Percentiles rank a stretch among this genome's conserved stretches.
phyloP scores from a whole-genome alignment of 2,888 invertebrate species.

The Callimorpha dominula region DNA sequence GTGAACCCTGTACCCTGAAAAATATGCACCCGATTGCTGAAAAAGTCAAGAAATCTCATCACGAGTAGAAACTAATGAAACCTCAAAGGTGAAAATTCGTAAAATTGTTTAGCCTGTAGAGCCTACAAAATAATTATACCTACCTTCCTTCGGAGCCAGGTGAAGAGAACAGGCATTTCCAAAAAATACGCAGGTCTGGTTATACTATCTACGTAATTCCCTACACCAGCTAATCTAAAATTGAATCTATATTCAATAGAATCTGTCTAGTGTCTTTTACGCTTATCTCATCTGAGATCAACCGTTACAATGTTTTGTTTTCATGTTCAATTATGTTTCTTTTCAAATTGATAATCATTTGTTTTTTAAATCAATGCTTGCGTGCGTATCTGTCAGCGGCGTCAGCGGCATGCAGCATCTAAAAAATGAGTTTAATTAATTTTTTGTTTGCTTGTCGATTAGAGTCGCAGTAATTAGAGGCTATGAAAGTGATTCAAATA shows the following conservation, averaged over 20 bases:
- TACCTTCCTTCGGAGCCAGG: neutral
- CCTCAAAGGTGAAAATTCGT: too few relatives aligned
- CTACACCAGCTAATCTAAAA: neutral
- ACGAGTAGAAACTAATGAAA: too few relatives aligned
- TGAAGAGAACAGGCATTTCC: neutral
- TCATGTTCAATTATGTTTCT: conserved; percentile 41
- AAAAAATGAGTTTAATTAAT: conserved; percentile 36
- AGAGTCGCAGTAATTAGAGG: neutral
- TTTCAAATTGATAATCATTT: conserved; percentile 40
- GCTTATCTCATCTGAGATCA: conserved; percentile 3
- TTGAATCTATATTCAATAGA: neutral
- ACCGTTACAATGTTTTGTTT: conserved; percentile 29
- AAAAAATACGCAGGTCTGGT: neutral
- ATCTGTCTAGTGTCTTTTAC: neutral
- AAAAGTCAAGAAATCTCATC: too few relatives aligned
- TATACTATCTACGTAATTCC: neutral
- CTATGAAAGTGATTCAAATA: neutral
- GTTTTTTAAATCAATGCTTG: conserved; percentile 29
- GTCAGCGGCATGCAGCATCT: too few relatives aligned
- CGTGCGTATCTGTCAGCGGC: conserved; percentile 20
- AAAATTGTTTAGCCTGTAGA: too few relatives aligned
- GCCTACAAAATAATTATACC: too few relatives aligned
- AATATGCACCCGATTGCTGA: too few relatives aligned
- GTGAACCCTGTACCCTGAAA: too few relatives aligned
- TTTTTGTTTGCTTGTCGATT: conserved; percentile 24